phyloP scores from a whole-genome alignment of 2,888 invertebrate genomes.

The Sericinus montela region DNA sequence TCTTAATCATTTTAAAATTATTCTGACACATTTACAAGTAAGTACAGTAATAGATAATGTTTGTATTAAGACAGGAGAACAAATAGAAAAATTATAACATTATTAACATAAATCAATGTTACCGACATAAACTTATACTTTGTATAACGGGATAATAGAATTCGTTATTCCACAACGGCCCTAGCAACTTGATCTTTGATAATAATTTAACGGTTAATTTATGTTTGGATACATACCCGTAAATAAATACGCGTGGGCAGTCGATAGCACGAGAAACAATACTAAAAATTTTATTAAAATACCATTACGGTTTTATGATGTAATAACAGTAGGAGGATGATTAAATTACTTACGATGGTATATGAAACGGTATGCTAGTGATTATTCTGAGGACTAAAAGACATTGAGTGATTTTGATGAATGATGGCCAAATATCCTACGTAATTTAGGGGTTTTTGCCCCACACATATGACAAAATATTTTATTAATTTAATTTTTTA shows the following conservation, averaged over 20 bases:
- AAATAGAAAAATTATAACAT: slow-evolving; percentile 8
- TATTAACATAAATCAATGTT: not conserved
- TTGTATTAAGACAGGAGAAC: too few species aligned
- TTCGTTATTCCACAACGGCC: slow-evolving; percentile 6
- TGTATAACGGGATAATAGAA: slow-evolving; percentile 15
- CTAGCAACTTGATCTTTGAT: slow-evolving; percentile 20
- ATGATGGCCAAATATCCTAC: too few species aligned
- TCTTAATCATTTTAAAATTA: too few species aligned
- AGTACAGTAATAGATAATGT: too few species aligned
- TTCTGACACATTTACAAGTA: too few species aligned
- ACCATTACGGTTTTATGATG: slow-evolving; percentile 17
- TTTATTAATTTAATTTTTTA: too few species aligned
- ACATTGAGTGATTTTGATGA: too few species aligned
- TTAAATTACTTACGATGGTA: too few species aligned
- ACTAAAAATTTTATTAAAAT: slow-evolving; percentile 16
- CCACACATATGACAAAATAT: too few species aligned
- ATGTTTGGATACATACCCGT: slow-evolving; percentile 17
- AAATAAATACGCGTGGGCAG: slow-evolving; percentile 20
- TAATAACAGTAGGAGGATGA: slow-evolving; percentile 17
- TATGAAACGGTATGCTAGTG: too few species aligned
- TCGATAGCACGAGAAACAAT: slow-evolving; percentile 14
- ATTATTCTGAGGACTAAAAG: too few species aligned
- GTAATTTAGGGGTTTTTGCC: too few species aligned
- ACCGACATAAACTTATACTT: not conserved
- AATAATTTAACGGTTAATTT: slow-evolving; percentile 18